A percentile compares a stretch with the other conserved stretches of the same genome.
Conservation (phyloP, 2,888 invertebrate species). For the Ophion ellenae region DNA sequence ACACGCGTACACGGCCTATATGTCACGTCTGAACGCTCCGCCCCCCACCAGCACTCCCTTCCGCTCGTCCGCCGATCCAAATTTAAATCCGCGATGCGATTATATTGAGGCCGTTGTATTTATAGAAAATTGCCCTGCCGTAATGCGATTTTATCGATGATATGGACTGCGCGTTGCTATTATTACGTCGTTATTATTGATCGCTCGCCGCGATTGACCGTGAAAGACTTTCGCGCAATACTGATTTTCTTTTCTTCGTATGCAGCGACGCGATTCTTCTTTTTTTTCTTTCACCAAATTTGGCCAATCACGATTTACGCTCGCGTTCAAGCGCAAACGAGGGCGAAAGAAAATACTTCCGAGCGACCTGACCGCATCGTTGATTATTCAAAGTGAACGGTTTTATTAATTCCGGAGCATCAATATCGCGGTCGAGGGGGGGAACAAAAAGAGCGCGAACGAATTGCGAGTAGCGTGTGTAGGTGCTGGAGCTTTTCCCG, state of each 20-base stretch:
- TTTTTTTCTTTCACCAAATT: background rate
- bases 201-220: constrained; percentile 7
- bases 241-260: background rate
- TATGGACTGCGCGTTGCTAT: background rate
- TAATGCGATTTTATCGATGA: constrained; percentile 60
- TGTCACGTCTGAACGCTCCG: constrained; percentile 47
- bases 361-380: background rate
- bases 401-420: background rate
- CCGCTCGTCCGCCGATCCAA: constrained; percentile 70
- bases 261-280: background rate
- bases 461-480: constrained; percentile 17
- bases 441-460: background rate
- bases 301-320: background rate
- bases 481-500: background rate
- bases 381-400: background rate
- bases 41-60: constrained; percentile 13
- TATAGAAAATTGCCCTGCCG: constrained; percentile 55
- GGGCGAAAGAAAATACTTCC: background rate
- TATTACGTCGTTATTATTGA: constrained; percentile 21
- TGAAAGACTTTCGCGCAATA: constrained; percentile 6
- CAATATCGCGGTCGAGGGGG: background rate
- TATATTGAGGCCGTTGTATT: constrained; percentile 63
- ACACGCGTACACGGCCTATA: constrained; percentile 55
- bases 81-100: constrained; percentile 73
- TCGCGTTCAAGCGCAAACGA: background rate